Conservation (phyloP, 1,140 invertebrate genomes). For the Zaprionus camerounensis region DNA sequence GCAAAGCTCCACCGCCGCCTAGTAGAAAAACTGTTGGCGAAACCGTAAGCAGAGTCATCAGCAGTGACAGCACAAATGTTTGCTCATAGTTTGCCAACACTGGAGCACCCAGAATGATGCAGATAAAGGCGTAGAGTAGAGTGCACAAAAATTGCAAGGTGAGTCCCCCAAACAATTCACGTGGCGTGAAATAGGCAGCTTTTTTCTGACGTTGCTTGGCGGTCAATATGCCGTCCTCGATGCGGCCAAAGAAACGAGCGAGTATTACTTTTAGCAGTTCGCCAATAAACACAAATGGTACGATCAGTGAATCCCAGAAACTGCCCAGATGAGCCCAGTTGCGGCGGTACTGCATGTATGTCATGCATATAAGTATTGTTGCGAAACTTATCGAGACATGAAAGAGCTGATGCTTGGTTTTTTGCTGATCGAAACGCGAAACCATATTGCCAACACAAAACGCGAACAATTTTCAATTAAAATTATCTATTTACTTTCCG, state of each 20-base stretch:
- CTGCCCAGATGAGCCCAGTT: slow-evolving; percentile 79
- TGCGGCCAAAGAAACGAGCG: slow-evolving; percentile 69
- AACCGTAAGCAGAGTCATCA: slow-evolving; percentile 77
- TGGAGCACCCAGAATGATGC: slow-evolving; percentile 83
- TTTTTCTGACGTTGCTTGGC: slow-evolving; percentile 74
- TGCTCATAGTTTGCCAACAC: slow-evolving; percentile 80
- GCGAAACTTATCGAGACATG: slow-evolving; percentile 77
- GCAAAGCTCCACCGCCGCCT: slow-evolving; percentile 74
- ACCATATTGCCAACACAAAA: slow-evolving; percentile 56
- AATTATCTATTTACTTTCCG: slow-evolving; percentile 40
- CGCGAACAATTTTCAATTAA: background rate
- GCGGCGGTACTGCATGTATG: slow-evolving; percentile 78
- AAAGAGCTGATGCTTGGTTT: slow-evolving; percentile 82
- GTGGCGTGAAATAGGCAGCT: slow-evolving; percentile 67
- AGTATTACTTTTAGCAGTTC: slow-evolving; percentile 76
- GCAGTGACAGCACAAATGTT: slow-evolving; percentile 77
- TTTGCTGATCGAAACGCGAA: slow-evolving; percentile 78
- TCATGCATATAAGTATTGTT: slow-evolving; percentile 79
- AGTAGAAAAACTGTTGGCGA: slow-evolving; percentile 79
- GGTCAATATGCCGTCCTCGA: slow-evolving; percentile 67
- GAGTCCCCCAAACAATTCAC: slow-evolving; percentile 69
- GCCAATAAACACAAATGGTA: slow-evolving; percentile 80
- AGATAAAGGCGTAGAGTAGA: slow-evolving; percentile 75
- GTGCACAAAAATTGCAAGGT: slow-evolving; percentile 77
- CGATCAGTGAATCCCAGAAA: slow-evolving; percentile 80